Evolutionary conservation across 2,888 invertebrate species (phyloP), one percentile per base, ranked within the genome.

Genomic region (Molorchus minor): DNA sequence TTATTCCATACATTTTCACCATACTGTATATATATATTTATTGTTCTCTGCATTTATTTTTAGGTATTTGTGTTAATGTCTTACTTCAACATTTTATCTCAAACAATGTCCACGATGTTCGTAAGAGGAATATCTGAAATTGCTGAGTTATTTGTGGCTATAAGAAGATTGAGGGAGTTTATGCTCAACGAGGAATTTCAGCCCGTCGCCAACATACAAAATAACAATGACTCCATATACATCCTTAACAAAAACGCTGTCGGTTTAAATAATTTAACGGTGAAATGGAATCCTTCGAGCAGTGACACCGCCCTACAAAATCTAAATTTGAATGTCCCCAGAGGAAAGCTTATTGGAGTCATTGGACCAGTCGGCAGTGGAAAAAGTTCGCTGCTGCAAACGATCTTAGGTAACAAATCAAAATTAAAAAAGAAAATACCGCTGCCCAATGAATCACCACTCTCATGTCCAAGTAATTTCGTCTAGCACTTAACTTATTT

Each of bases 321-420:
- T 33, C 65, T 81, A 2, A 74, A 68, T 58, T 25, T 81, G 12
- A 70, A 62, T 3, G 71, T 77, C 0, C 65, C 69, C 17, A 73
- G 68, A 46, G 77, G 79, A 2, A 69, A 71, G 52, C 76, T 88
- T 2, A 80, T 89, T 1, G 84, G 79, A 1, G 64, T 81, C 16
- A 85, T 87, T 51, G 87, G 87, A 38, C 82, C 85, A 2, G 87
- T 87, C 1, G 87, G 87, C 1, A 81, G 85, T 44, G 87, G 87
- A 10, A 87, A 91, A 65, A 87, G 88, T 1, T 89, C 90, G 0
- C 74, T 92, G 0, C 79, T 92, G 0, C 87, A 89, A 70, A 88
- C 90, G 0, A 84, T 95, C 47, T 82, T 96, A 3, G 64, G 65
- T 67, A 46, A 35, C 33, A 43, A 35, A 38, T n/a, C n/a, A n/a